These are phyloP conservation scores for Pseudotriccus pelzelni DNA, from an alignment of 2,797 vertebrate species.

Conservation along the genomic window DNA sequence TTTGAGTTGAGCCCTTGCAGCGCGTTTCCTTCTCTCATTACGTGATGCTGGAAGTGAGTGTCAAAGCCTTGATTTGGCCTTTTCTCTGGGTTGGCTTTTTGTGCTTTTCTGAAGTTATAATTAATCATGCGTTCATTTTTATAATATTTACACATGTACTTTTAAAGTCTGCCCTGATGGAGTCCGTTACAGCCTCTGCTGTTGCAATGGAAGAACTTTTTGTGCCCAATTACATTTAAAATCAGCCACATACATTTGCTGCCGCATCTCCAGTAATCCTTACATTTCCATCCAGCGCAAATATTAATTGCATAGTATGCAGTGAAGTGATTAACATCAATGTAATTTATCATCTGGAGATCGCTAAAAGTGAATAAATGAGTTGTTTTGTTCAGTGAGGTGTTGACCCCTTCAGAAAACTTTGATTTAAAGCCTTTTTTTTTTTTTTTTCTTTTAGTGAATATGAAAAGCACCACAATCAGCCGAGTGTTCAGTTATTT, in stretches of 20 bases:
- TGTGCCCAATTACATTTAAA: constrained; percentile 59
- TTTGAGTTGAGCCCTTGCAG: background rate
- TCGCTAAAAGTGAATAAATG: constrained; percentile 75
- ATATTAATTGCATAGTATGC: constrained; percentile 74
- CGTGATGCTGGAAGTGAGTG: background rate
- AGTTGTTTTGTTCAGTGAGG: constrained; percentile 80
- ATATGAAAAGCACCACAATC: constrained; percentile 74
- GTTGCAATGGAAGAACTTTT: constrained; percentile 27
- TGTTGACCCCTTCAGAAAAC: constrained; percentile 78
- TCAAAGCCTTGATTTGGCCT: background rate
- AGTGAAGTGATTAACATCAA: constrained; percentile 76
- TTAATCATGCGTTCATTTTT: constrained; percentile 33
- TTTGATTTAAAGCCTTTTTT: constrained; percentile 68
- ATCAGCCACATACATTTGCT: constrained; percentile 16
- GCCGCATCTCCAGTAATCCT: constrained; percentile 52
- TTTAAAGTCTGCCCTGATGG: background rate
- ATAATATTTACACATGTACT: background rate
- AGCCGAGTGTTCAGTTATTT: constrained; percentile 78
- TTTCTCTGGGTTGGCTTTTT: background rate
- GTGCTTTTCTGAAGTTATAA: constrained; percentile 42
- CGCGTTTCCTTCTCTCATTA: background rate
- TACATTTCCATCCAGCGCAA: constrained; percentile 38
- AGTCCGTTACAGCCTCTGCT: constrained; percentile 28
- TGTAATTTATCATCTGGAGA: constrained; percentile 81
- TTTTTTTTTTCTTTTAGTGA: constrained; percentile 54